Evolutionary conservation across 2,888 invertebrate genomes (phyloP), one percentile per base, ranked within the genome.

Genomic region (Pristionchus entomophagus): DNA sequence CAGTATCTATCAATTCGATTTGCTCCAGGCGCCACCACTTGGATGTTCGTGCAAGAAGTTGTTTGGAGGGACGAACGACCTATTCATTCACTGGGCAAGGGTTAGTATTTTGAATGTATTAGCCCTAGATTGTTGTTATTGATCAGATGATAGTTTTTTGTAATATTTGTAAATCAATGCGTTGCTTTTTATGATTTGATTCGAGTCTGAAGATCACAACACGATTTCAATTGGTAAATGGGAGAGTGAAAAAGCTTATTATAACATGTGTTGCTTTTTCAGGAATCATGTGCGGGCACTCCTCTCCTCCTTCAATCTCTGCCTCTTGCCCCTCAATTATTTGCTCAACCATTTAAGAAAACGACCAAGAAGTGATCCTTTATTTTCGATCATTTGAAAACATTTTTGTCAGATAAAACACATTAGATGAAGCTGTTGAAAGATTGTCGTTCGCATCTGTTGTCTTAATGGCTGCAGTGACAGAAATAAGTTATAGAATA

Each of bases 1-100:
- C n/a, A n/a, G n/a, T n/a, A n/a, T 62, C 32, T 29, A 2, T 62
- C 32, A 62, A 62, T 32, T 8, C 10, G 17, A n/a, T 62, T 62
- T 14, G 1, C 5, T 12, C 32, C 62, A 62, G 62, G 12, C 62
- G 1, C 62, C 32, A 32, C 32, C 62, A 5, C 4, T 69, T 38
- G 69, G 19, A 6, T 69, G 69, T 19, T 38, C 69, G n/a, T 69
- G 69, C n/a, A 38, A 38, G 35, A 38, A 38, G 41, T 14, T 10
- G 22, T 69, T 38, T n/a, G 35, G 38, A 38, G 69, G 69, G n/a
- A 38, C 69, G 69, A 38, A 22, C 22, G 69, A 69, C 5, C 69
- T 69, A n/a, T 69, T 69, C 69, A 69, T 19, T 38, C 69, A 69
- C 41, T 69, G 69, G 69, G n/a, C 8, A 29, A 69, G n/a, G 69